Evolutionary conservation across 2,113 vertebrate genomes (phyloP).

Genomic region (Plestiodon gilberti): DNA sequence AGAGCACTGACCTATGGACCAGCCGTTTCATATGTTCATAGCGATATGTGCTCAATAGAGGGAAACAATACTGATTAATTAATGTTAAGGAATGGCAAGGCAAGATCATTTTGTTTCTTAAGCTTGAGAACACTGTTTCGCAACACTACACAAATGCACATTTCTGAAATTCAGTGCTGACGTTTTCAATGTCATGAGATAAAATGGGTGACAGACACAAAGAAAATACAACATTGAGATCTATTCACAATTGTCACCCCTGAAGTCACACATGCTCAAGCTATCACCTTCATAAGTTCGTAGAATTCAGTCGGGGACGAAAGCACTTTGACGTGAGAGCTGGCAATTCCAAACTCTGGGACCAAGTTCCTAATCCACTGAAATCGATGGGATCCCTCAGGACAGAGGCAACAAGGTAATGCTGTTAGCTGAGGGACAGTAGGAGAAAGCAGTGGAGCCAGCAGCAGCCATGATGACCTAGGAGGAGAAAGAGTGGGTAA

Average conservation of each 20-base stretch:
- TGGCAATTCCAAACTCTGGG: slow-evolving; percentile 90
- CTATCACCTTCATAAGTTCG: slow-evolving; percentile 89
- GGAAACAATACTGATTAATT: neutral
- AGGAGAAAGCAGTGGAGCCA: slow-evolving; percentile 88
- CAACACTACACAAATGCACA: neutral
- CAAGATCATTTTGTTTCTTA: neutral
- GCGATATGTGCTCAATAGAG: neutral
- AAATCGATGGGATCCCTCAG: slow-evolving; percentile 82
- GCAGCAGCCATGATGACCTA: slow-evolving; percentile 91
- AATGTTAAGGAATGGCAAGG: neutral
- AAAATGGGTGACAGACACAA: neutral
- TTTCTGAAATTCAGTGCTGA: neutral
- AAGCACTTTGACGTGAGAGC: slow-evolving; percentile 84
- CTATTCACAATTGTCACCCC: neutral
- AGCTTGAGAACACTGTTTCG: neutral
- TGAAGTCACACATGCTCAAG: neutral
- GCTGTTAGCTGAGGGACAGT: slow-evolving; percentile 72
- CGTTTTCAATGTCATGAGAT: neutral
- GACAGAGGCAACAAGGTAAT: slow-evolving; percentile 76
- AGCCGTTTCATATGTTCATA: too few species aligned
- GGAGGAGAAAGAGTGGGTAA: slow-evolving; percentile 37
- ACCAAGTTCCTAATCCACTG: slow-evolving; percentile 92
- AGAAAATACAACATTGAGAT: neutral
- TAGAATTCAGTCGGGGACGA: slow-evolving; percentile 92
- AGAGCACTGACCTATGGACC: too few species aligned